A percentile compares a stretch with the other conserved stretches of the same genome.
Conservation (phyloP, 2,797 vertebrate species). For the Lagorchestes hirsutus region DNA sequence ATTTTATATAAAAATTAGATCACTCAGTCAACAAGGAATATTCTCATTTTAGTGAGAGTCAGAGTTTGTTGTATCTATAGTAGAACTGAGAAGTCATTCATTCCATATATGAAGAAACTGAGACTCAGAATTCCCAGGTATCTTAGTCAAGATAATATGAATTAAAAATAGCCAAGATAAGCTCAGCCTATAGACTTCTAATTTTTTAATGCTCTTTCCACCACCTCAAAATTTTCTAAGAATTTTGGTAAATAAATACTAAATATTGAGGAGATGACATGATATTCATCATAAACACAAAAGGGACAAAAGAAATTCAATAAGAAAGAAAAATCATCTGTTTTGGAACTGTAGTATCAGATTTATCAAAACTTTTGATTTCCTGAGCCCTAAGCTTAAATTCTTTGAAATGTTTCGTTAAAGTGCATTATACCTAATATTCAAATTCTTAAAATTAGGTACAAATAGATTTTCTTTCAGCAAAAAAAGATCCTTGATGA, state of each 20-base stretch:
- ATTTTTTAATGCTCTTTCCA: neutral
- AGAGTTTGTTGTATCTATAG: neutral
- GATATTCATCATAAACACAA: neutral
- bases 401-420: neutral
- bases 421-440: neutral
- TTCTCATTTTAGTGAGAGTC: neutral
- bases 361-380: neutral
- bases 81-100: neutral
- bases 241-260: conserved; percentile 6
- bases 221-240: neutral
- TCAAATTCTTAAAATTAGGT: neutral
- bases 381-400: neutral
- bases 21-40: neutral
- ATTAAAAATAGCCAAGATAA: neutral
- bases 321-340: neutral
- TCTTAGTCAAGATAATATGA: neutral
- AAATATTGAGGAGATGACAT: neutral
- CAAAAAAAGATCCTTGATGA: neutral
- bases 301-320: neutral
- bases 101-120: neutral
- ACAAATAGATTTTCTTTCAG: neutral
- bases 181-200: neutral
- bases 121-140: neutral
- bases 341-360: neutral
- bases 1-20: neutral